Base-by-base conservation (phyloP, 2,797 vertebrate species). In the Danio jaintianensis region DNA sequence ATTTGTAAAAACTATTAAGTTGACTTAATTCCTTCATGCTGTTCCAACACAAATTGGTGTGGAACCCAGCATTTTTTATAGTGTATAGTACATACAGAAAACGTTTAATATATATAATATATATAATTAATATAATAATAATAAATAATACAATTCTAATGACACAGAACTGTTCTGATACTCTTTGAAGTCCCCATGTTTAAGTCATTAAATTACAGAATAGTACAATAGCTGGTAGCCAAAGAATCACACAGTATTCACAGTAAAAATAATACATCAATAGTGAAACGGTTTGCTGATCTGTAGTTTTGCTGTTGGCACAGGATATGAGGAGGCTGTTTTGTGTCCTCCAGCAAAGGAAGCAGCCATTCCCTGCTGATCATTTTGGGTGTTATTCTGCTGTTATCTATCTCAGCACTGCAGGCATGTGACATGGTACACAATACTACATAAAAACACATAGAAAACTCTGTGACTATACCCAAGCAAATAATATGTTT, bases 351-450 rank as follows among this genome's bases (percentile, higher is more conserved):
- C 75, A 67, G 62, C 20, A 74, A 38, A 59, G 62, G 70, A 68
- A 81, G 43, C 61, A 55, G 52, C 61, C 12, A 73, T 45, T 68
- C 40, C 38, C 69, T 55, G 9, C 74, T 75, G 73, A 75, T 63
- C 71, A 68, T 58, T 67, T 43, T 58, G 80, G 75, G 52, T 76
- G 75, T 79, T 69, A 73, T 81, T 81, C 80, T 76, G 78, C 80
- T 76, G 78, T 84, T 81, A 79, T 81, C 80, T 74, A 78, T 50
- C 53, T 69, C 59, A 55, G 42, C 62, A 79, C 52, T 13, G 50
- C 7, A 55, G 79, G 79, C 83, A 81, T 40, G 67, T 48, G 48
- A 86, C 79, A 83, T 0, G 29, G 1, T 4, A 16, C 18, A 73
- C 42, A 61, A 61, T 1, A 72, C 53, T 45, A 29, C 15, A 29